Conservation (phyloP, 1,140 invertebrate species). For the Ceratitis capitata region DNA sequence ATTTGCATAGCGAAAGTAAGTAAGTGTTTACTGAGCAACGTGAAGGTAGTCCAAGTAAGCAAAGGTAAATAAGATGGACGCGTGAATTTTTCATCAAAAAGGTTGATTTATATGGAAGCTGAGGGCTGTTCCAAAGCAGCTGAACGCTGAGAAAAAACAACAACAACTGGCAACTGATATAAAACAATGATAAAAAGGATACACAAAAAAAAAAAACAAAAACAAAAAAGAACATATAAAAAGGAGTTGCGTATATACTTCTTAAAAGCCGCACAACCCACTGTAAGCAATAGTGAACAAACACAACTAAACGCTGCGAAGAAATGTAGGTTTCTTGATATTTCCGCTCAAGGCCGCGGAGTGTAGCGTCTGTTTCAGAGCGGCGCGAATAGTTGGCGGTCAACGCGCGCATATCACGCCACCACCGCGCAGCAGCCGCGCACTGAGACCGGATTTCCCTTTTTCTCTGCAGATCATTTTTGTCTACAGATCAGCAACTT, state of each 20-base stretch:
- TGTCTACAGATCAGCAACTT: not conserved
- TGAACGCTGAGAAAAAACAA: not conserved
- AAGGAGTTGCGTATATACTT: no score
- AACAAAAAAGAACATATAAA: no score
- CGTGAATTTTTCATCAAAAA: not conserved
- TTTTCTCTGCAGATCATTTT: not conserved
- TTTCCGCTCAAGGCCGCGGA: not conserved
- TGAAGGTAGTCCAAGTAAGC: not conserved
- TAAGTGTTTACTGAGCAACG: no score
- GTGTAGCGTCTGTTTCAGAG: not conserved
- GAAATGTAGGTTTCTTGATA: not conserved
- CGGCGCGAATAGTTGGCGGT: slow-evolving; percentile 5
- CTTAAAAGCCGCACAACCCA: no score
- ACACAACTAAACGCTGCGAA: not conserved
- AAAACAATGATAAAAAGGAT: not conserved
- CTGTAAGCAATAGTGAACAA: not conserved
- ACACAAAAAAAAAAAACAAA: no score
- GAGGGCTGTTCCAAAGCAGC: not conserved
- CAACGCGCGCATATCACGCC: not conserved
- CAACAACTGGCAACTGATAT: no score
- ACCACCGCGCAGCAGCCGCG: not conserved
- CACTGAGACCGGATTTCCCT: not conserved
- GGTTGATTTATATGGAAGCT: not conserved
- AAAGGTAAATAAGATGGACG: not conserved
- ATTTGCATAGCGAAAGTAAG: slow-evolving; percentile 28